Conservation (phyloP, 2,113 vertebrate genomes). For the Gadus chalcogrammus region DNA sequence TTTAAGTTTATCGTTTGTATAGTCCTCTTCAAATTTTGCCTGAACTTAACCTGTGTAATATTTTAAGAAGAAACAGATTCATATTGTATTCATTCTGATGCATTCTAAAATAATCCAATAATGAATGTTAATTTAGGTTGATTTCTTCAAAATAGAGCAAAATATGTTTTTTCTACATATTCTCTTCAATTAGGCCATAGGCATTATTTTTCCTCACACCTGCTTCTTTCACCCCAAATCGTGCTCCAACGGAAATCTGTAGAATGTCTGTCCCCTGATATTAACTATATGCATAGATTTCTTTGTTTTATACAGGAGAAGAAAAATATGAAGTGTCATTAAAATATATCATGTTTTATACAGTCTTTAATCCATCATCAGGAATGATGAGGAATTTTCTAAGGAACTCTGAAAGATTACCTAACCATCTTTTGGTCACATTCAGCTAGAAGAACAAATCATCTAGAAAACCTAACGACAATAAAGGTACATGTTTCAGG, state of each 20-base stretch:
- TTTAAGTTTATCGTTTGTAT: not conserved
- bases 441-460: conserved; percentile 1
- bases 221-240: conserved; percentile 3
- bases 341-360: conserved; percentile 20
- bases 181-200: conserved; percentile 12
- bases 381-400: conserved; percentile 9
- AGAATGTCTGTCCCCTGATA: conserved; percentile 36
- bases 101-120: not conserved
- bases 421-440: too few relatives aligned
- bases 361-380: not conserved
- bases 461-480: not conserved
- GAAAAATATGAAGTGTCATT: conserved; percentile 15
- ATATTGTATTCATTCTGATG: conserved; percentile 1
- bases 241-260: conserved; percentile 10
- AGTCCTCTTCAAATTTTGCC: conserved; percentile 2
- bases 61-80: not conserved
- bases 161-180: conserved; percentile 8
- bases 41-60: not conserved
- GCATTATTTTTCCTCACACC: conserved; percentile 9
- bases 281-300: conserved; percentile 63
- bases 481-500: conserved; percentile 23
- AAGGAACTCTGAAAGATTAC: not conserved
- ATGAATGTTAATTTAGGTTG: not conserved
- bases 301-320: conserved; percentile 28
- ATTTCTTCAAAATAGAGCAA: too few relatives aligned